These are phyloP conservation scores for Anthonomus grandis DNA, from an alignment of 1,140 invertebrate species.

Conservation along the genomic window DNA sequence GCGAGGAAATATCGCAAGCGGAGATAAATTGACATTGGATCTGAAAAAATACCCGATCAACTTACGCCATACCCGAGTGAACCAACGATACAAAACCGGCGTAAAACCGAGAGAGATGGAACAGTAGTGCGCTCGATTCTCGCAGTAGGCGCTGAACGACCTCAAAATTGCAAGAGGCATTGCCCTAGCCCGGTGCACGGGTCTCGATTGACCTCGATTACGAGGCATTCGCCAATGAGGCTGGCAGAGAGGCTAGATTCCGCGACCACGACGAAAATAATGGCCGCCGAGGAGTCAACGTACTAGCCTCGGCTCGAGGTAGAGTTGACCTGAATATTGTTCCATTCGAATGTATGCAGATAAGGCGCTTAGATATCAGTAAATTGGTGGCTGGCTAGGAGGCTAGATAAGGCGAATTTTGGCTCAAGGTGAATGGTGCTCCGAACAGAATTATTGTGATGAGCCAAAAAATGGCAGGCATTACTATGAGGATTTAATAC, in stretches of 20 bases:
- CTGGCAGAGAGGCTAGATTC: slow-evolving; percentile 20
- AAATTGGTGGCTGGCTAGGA: slow-evolving; percentile 12
- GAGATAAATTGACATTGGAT: slow-evolving; percentile 29
- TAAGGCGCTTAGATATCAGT: slow-evolving; percentile 3
- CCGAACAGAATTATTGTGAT: no score
- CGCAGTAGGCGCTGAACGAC: slow-evolving; percentile 26
- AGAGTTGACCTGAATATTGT: slow-evolving; percentile 40
- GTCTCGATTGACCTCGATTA: slow-evolving; percentile 41
- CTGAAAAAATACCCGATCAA: slow-evolving; percentile 14
- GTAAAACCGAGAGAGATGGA: not conserved
- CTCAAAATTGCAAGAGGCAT: slow-evolving; percentile 46
- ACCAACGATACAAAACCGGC: not conserved
- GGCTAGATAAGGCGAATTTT: slow-evolving; percentile 28
- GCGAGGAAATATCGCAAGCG: no score
- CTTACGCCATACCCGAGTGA: slow-evolving; percentile 5
- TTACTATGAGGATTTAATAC: no score
- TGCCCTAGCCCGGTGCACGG: slow-evolving; percentile 38
- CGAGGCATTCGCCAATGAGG: slow-evolving; percentile 15
- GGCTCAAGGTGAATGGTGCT: slow-evolving; percentile 42
- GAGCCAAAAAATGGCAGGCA: slow-evolving; percentile 6
- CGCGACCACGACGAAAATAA: slow-evolving; percentile 31
- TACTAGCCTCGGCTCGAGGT: slow-evolving; percentile 38
- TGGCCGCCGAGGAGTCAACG: slow-evolving; percentile 33
- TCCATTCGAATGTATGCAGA: slow-evolving; percentile 16
- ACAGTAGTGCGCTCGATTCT: not conserved